Percentiles rank a stretch among this genome's conserved stretches.
Conservation (phyloP, 2,113 vertebrate species). For the Bolborhynchus lineola region DNA sequence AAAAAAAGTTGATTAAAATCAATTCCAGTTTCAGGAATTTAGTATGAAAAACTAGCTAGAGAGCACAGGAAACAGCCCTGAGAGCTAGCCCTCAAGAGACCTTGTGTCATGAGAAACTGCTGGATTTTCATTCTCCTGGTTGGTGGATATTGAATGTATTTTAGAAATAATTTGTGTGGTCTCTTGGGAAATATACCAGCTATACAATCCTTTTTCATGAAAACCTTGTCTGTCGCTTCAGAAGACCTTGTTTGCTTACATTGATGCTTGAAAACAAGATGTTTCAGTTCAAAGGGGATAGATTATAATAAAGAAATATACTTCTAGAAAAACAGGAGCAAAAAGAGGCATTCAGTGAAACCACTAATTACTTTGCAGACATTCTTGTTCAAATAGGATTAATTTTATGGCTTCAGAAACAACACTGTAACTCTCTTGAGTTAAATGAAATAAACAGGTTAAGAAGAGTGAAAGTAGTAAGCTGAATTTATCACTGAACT, state of each 20-base stretch:
- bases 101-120: slow-evolving; percentile 12
- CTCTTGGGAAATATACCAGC: slow-evolving; percentile 19
- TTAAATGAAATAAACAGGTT: neutral
- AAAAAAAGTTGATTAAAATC: slow-evolving; percentile 33
- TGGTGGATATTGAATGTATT: neutral
- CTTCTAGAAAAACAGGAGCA: neutral
- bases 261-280: neutral
- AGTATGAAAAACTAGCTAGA: neutral
- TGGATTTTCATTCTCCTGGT: neutral
- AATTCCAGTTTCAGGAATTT: slow-evolving; percentile 17
- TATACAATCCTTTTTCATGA: neutral
- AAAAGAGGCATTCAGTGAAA: neutral
- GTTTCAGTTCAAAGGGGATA: neutral
- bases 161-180: slow-evolving; percentile 16
- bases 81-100: neutral
- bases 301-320: neutral
- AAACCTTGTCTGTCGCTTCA: neutral
- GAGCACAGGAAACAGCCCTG: neutral
- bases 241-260: neutral
- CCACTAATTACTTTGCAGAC: neutral
- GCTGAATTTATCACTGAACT: neutral
- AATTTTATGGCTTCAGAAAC: neutral
- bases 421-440: neutral
- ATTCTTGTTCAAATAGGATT: neutral
- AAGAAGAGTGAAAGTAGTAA: neutral